Evolutionary conservation across 2,888 invertebrate species (phyloP).

Genomic region (Pachydiplax longipennis): DNA sequence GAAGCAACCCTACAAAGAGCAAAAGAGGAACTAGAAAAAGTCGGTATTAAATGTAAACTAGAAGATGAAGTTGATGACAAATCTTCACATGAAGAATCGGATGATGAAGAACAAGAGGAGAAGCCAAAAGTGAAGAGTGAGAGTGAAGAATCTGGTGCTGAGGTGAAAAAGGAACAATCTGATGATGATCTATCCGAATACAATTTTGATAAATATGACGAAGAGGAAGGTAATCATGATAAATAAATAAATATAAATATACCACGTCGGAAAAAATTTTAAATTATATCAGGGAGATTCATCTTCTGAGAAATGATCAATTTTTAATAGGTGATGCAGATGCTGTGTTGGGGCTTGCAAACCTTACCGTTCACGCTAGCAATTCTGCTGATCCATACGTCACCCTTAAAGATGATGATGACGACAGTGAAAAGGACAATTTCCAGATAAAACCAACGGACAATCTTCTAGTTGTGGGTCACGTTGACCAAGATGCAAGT

Average conservation of each 20-base stretch:
- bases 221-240: slow-evolving; percentile 63
- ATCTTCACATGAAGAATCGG: slow-evolving; percentile 51
- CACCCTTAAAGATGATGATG: slow-evolving; percentile 55
- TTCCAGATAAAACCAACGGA: slow-evolving; percentile 87
- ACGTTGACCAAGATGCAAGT: slow-evolving; percentile 86
- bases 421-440: slow-evolving; percentile 85
- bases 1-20: slow-evolving; percentile 50
- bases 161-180: slow-evolving; percentile 49
- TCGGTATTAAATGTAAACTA: slow-evolving; percentile 51
- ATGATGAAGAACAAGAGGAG: slow-evolving; percentile 40
- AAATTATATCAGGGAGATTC: background rate
- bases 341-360: slow-evolving; percentile 53
- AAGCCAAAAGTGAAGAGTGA: background rate
- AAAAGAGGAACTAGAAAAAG: slow-evolving; percentile 45
- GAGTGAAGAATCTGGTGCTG: too few relatives aligned
- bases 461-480: slow-evolving; percentile 87
- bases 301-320: background rate
- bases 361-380: slow-evolving; percentile 56
- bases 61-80: slow-evolving; percentile 60
- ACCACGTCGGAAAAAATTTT: background rate
- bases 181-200: slow-evolving; percentile 61
- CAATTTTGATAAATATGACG: slow-evolving; percentile 77
- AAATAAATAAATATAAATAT: background rate
- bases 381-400: slow-evolving; percentile 61
- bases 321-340: slow-evolving; percentile 49